Base-by-base conservation (phyloP, 2,113 vertebrate genomes). In the Nycticorax nycticorax region DNA sequence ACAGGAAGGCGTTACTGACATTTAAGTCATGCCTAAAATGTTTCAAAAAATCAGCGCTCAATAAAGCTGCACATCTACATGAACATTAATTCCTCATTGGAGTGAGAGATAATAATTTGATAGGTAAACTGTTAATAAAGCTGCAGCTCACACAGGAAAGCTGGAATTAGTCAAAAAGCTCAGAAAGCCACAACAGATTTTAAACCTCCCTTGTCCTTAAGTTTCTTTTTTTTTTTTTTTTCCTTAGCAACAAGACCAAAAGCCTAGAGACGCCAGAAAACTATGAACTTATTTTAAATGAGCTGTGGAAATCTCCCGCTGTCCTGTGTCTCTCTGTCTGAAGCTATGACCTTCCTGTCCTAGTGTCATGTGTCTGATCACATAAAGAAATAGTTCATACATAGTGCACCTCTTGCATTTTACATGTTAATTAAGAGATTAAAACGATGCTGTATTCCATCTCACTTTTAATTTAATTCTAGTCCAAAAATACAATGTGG, bases 221-320 rank as follows among this genome's bases (percentile, higher is more conserved):
- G n/a, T 21, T 89, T 77, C 59, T 24, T 52, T 1, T 12, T 85
- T 67, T 86, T 39, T 39, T 39, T 85, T 64, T 48, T 68, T 53
- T 13, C 72, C 67, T 81, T 91, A 92, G 75, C 82, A 95, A 88
- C 63, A 71, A 72, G 92, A 90, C 45, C 63, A 62, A 72, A 94
- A 93, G 74, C 87, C 93, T 92, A 75, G 75, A 91, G 57, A 93
- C 53, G 92, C 79, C 92, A 96, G 89, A 96, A 91, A 92, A 86
- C 67, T 84, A 93, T 89, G 84, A 94, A 82, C 73, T 64, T 82
- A 47, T 79, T 95, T 96, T 92, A 97, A 97, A 96, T 93, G 94
- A 97, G 91, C 83, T 90, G 88, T 97, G 94, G 91, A 96, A 97
- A 97, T 89, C 83, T 96, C 83, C 91, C 0, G 80, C 92, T 97